Percentiles rank a stretch among this genome's conserved stretches.
Conservation (phyloP, 2,888 invertebrate species). For the Corbicula japonica region DNA sequence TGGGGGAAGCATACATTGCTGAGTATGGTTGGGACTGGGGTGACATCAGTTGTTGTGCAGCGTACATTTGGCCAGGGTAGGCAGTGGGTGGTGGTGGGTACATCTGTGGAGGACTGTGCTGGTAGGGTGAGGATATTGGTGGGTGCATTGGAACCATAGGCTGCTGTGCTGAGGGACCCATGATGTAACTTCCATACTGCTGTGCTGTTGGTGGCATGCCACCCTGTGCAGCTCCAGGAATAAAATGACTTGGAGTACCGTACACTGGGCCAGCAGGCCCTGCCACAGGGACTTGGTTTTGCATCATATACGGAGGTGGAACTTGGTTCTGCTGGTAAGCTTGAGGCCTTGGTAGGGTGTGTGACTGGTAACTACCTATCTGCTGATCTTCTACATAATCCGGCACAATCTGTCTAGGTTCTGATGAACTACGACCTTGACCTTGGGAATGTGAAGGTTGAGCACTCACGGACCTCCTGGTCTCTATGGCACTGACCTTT, state of each 20-base stretch:
- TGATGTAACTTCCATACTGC: slow-evolving; percentile 67
- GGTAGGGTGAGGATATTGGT: slow-evolving; percentile 57
- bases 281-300: slow-evolving; percentile 51
- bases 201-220: slow-evolving; percentile 61
- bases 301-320: slow-evolving; percentile 49
- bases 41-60: slow-evolving; percentile 52
- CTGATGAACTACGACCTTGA: slow-evolving; percentile 61
- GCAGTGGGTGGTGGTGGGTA: slow-evolving; percentile 58
- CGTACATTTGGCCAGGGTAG: slow-evolving; percentile 56
- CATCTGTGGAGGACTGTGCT: slow-evolving; percentile 64
- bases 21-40: slow-evolving; percentile 61
- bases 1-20: slow-evolving; percentile 50
- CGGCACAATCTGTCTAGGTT: slow-evolving; percentile 56
- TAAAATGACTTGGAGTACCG: slow-evolving; percentile 65
- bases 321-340: slow-evolving; percentile 32
- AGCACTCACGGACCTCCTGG: slow-evolving; percentile 30
- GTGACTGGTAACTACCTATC: slow-evolving; percentile 54
- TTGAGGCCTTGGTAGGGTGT: slow-evolving; percentile 52
- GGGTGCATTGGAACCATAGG: slow-evolving; percentile 44
- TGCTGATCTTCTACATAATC: slow-evolving; percentile 30
- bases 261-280: slow-evolving; percentile 66
- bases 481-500: slow-evolving; percentile 13
- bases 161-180: slow-evolving; percentile 53
- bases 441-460: slow-evolving; percentile 58
- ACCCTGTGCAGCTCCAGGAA: slow-evolving; percentile 49